Evolutionary conservation across 1,140 invertebrate species (phyloP).

Genomic region (Atta texana): DNA sequence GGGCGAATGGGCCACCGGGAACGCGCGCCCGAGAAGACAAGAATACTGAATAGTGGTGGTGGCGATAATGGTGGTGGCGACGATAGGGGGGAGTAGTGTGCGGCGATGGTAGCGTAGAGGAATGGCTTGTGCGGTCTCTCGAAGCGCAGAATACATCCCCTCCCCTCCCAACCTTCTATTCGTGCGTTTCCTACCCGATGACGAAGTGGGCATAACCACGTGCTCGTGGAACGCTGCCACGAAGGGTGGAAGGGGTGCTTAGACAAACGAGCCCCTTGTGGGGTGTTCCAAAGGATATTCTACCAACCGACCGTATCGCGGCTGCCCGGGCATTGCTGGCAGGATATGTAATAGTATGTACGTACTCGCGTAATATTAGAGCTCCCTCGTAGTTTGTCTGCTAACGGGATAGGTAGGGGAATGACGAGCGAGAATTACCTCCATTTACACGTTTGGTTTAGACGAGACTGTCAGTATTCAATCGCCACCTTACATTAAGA

Average conservation of each 20-base stretch:
- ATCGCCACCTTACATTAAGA: constrained; percentile 51
- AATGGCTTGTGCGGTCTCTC: constrained; percentile 68
- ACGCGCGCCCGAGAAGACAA: constrained; percentile 38
- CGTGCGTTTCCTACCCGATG: constrained; percentile 72
- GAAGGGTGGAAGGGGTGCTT: constrained; percentile 74
- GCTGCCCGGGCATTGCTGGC: constrained; percentile 78
- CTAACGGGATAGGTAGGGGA: constrained; percentile 63
- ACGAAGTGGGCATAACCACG: constrained; percentile 81
- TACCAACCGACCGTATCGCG: constrained; percentile 81
- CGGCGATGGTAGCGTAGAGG: constrained; percentile 54
- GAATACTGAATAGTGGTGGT: constrained; percentile 20
- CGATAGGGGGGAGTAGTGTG: background rate
- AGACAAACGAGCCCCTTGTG: constrained; percentile 85
- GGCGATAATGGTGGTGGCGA: background rate
- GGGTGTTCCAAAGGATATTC: constrained; percentile 84
- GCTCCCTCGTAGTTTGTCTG: constrained; percentile 79
- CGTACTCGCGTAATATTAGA: constrained; percentile 82
- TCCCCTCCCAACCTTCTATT: constrained; percentile 63
- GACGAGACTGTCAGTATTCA: constrained; percentile 59
- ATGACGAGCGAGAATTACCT: constrained; percentile 69
- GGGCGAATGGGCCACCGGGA: constrained; percentile 71
- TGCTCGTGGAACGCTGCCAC: constrained; percentile 74
- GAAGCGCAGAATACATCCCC: constrained; percentile 52
- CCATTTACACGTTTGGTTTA: constrained; percentile 70
- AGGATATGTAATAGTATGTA: constrained; percentile 83